A percentile compares a stretch with the other conserved stretches of the same genome.
phyloP scores from a whole-genome alignment of 1,140 invertebrate genomes.

The Drosophila rufa region DNA sequence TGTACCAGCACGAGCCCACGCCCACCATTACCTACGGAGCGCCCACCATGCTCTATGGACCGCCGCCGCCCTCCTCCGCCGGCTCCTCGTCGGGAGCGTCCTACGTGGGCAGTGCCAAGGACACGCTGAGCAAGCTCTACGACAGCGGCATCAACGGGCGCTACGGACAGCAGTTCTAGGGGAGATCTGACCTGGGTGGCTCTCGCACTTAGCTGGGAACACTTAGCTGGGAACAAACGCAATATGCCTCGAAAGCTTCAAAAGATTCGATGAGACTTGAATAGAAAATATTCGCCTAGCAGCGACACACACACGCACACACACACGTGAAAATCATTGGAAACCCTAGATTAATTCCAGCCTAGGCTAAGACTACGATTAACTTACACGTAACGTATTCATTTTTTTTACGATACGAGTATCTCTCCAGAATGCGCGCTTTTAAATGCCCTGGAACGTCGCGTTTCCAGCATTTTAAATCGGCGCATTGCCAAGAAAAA shows the following conservation, averaged over 20 bases:
- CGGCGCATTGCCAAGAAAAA: constrained; percentile 64
- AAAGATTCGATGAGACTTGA: constrained; percentile 83
- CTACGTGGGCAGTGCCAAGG: constrained; percentile 86
- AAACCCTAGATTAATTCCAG: constrained; percentile 62
- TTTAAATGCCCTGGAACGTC: constrained; percentile 67
- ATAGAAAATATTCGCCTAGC: constrained; percentile 60
- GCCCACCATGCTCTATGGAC: constrained; percentile 77
- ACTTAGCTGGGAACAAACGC: constrained; percentile 79
- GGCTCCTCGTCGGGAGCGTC: constrained; percentile 52
- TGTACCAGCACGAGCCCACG: constrained; percentile 79
- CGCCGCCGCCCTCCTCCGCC: constrained; percentile 51
- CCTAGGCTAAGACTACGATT: constrained; percentile 40
- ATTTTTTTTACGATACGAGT: constrained; percentile 19
- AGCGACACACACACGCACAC: constrained; percentile 37
- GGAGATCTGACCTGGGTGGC: constrained; percentile 35
- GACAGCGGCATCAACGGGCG: constrained; percentile 90
- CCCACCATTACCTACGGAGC: constrained; percentile 71
- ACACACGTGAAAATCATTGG: constrained; percentile 58
- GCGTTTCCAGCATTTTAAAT: constrained; percentile 76
- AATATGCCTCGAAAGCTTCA: constrained; percentile 83
- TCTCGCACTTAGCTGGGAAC: constrained; percentile 71
- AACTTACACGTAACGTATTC: constrained; percentile 18
- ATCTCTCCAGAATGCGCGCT: constrained; percentile 66
- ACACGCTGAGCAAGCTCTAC: constrained; percentile 94
- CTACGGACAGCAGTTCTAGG: constrained; percentile 91